Conservation (phyloP, 1,140 invertebrate species). For the Pectinophora gossypiella region DNA sequence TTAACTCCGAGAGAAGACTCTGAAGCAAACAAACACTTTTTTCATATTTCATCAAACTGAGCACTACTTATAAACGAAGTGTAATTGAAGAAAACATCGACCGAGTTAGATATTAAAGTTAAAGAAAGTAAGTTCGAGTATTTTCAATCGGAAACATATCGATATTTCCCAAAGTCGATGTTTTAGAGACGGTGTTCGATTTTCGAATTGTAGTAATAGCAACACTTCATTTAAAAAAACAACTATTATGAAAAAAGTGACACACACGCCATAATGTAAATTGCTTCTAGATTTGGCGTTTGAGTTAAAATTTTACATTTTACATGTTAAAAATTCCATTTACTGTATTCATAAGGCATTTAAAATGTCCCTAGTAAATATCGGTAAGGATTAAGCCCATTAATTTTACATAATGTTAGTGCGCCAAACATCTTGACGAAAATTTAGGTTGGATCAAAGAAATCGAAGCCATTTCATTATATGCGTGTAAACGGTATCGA, state of each 20-base stretch:
- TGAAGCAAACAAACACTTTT: no score
- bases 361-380: slow-evolving; percentile 69
- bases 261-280: slow-evolving; percentile 75
- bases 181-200: no score
- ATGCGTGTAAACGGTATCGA: slow-evolving; percentile 40
- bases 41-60: no score
- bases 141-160: no score
- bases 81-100: no score
- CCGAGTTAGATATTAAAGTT: no score
- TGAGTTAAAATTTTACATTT: slow-evolving; percentile 68
- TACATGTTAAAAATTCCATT: slow-evolving; percentile 53
- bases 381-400: slow-evolving; percentile 53
- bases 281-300: slow-evolving; percentile 72
- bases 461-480: slow-evolving; percentile 69
- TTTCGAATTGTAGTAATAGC: slow-evolving; percentile 10
- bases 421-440: slow-evolving; percentile 28
- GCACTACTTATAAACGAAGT: no score
- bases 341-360: slow-evolving; percentile 55
- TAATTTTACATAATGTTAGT: slow-evolving; percentile 21
- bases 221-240: slow-evolving; percentile 36
- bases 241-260: slow-evolving; percentile 66
- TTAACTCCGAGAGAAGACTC: no score
- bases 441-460: slow-evolving; percentile 63
- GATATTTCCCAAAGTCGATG: no score
- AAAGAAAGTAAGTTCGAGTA: no score